Evolutionary conservation across 2,888 invertebrate genomes (phyloP).

Genomic region (Carpatolechia fugitivella): DNA sequence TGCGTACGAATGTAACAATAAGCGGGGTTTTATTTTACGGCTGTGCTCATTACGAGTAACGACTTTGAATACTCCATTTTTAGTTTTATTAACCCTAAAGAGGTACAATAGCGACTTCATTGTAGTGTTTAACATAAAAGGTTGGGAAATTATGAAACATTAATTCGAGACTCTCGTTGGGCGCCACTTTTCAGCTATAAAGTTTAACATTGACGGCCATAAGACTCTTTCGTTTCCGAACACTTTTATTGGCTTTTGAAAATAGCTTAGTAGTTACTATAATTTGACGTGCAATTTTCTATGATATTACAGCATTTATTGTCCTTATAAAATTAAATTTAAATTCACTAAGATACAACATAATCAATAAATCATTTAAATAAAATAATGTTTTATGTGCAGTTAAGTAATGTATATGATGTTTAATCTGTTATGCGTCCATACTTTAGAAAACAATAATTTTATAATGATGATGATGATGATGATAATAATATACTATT

Average conservation of each 20-base stretch:
- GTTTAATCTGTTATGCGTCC: no score
- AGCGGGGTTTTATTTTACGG: constrained; percentile 49
- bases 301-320: no score
- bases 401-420: no score
- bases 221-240: background rate
- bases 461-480: no score
- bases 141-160: constrained; percentile 6
- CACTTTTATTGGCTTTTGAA: background rate
- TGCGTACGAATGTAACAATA: constrained; percentile 56
- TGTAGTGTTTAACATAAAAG: constrained; percentile 11
- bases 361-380: no score
- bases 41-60: constrained; percentile 25
- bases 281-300: no score
- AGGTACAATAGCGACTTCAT: constrained; percentile 11
- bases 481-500: no score
- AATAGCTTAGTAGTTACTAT: no score
- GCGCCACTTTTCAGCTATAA: constrained; percentile 9
- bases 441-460: no score
- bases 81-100: constrained; percentile 10
- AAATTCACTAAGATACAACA: no score
- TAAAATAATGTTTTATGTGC: no score
- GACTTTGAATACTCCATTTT: constrained; percentile 14
- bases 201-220: constrained; percentile 8
- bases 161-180: constrained; percentile 1
- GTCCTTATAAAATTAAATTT: no score